Evolutionary conservation across 2,113 vertebrate genomes (phyloP), one percentile per base, ranked within the genome.

Genomic region (Alligator sinensis): DNA sequence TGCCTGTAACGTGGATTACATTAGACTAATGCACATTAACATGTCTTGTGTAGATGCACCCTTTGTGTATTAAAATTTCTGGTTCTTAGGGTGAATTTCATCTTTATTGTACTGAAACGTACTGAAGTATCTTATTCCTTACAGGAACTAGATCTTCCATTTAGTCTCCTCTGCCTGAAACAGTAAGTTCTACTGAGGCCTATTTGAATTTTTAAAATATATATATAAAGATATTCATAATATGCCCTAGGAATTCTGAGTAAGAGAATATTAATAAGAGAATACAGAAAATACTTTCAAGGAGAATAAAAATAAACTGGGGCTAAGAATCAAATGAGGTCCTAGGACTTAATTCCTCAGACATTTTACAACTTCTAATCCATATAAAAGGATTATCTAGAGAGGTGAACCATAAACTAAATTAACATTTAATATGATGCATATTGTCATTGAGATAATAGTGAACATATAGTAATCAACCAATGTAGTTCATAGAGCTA

Each of bases 181-280:
- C 0, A 6, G 54, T 58, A 76, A 24, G 2, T 80, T 70, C 3
- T 17, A 16, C 22, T 78, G 38, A 61, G 5, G 24, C 16, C 16
- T 60, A 75, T 80, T 47, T 89, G 2, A 64, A 47, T 27, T 54
- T 81, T 76, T 64, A 80, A 82, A 38, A 54, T 68, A 63, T 22
- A 28, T n/a, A 82, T 54, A 1, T n/a, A 30, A 55, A 76, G 4
- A 4, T 78, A n/a, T 59, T 86, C 30, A 82, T 58, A 82, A 21
- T 15, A 24, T n/a, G 70, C 4, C 1, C 22, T 38, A 75, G 9
- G 4, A 30, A 54, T 9, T 4, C 9, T 27, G 22, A 2, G 1
- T 66, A 25, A 4, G 55, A 12, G 28, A 2, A 47, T 9, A 30
- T 2, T 66, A 81, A 55, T 64, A 22, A n/a, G 89, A 80, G 83